A percentile compares a stretch with the other conserved stretches of the same genome.
These are phyloP conservation scores for Saccopteryx leptura DNA, from an alignment of 2,113 vertebrate species.

Conservation along the genomic window DNA sequence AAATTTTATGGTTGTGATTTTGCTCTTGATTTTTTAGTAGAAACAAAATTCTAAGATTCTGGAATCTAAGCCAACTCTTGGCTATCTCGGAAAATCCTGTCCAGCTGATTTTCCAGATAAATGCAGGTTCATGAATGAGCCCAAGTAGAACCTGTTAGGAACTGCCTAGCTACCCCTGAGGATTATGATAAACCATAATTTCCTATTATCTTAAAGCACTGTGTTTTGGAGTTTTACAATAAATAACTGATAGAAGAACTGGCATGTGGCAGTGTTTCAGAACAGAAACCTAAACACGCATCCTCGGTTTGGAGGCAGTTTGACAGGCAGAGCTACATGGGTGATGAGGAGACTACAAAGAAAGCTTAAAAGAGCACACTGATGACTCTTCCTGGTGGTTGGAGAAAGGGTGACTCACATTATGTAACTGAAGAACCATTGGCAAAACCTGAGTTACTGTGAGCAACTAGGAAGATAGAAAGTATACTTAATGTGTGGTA, in stretches of 20 bases:
- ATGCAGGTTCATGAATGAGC: not conserved
- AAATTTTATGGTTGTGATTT: not conserved
- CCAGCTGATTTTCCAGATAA: not conserved
- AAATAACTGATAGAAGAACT: not conserved
- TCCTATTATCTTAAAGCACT: not conserved
- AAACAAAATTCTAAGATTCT: not conserved
- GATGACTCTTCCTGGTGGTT: not conserved
- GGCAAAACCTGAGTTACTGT: not conserved
- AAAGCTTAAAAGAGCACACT: not conserved
- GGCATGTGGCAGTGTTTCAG: not conserved
- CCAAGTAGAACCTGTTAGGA: not conserved
- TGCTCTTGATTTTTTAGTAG: not conserved
- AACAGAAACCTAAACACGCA: not conserved
- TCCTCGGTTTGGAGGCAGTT: not conserved
- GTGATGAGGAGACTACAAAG: not conserved
- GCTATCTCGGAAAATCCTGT: not conserved
- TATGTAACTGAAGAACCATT: not conserved
- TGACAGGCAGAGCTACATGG: not conserved
- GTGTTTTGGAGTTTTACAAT: not conserved
- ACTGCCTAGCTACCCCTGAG: not conserved
- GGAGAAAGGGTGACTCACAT: not conserved
- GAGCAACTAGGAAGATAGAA: not conserved
- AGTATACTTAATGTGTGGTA: not conserved
- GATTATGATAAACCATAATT: not conserved
- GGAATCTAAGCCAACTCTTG: not conserved